Conservation (phyloP, 92 coral and sea anemone species). For the Montipora capitata region DNA sequence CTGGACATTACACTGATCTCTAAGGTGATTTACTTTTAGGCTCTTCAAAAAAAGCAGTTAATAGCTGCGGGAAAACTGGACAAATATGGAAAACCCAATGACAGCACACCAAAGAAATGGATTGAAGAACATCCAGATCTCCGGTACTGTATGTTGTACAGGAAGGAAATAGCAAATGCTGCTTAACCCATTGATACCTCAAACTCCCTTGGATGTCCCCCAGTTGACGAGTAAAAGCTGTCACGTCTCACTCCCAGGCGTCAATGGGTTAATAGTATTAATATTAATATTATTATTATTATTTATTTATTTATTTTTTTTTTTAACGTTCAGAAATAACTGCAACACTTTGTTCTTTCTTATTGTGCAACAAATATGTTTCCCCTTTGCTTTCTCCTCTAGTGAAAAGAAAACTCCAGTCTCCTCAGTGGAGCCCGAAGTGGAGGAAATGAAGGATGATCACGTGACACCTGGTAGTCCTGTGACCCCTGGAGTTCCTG, state of each 20-base stretch:
- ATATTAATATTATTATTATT: too few relatives aligned
- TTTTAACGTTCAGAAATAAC: too few relatives aligned
- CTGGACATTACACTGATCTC: too few relatives aligned
- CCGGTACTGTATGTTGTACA: slow-evolving; percentile 38
- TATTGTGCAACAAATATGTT: not conserved
- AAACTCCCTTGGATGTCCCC: too few relatives aligned
- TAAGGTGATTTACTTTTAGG: slow-evolving; percentile 50
- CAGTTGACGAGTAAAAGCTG: too few relatives aligned
- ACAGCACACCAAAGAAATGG: slow-evolving; percentile 94
- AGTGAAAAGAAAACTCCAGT: slow-evolving; percentile 15
- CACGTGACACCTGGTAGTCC: not conserved
- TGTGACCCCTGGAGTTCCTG: slow-evolving; percentile 32
- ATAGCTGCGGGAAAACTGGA: slow-evolving; percentile 93
- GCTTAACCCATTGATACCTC: too few relatives aligned
- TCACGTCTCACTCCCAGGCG: too few relatives aligned
- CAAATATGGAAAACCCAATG: slow-evolving; percentile 94
- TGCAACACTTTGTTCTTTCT: too few relatives aligned
- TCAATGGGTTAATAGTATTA: too few relatives aligned
- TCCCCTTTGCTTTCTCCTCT: not conserved
- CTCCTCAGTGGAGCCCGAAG: not conserved
- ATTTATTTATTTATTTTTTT: too few relatives aligned
- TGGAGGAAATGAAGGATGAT: not conserved
- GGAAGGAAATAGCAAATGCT: too few relatives aligned
- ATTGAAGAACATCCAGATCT: slow-evolving; percentile 86
- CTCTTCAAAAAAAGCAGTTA: slow-evolving; percentile 91